A percentile compares a stretch with the other conserved stretches of the same genome.
Conservation (phyloP, 2,888 invertebrate species). For the Agrochola macilenta region DNA sequence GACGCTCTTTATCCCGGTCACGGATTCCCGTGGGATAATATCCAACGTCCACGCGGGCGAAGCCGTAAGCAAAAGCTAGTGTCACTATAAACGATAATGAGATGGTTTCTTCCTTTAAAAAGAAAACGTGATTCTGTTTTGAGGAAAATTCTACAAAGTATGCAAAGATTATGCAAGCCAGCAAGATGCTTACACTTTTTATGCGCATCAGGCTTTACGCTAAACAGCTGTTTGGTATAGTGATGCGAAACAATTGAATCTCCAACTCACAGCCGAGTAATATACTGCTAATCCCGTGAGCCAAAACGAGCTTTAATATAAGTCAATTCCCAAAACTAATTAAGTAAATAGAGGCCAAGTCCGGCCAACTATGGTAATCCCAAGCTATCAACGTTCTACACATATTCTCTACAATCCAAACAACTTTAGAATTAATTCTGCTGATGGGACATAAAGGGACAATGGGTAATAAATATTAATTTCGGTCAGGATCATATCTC, state of each 20-base stretch:
- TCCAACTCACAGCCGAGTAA: conserved; percentile 7
- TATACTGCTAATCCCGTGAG: conserved; percentile 31
- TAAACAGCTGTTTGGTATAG: background rate
- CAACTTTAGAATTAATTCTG: conserved; percentile 84
- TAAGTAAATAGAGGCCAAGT: conserved; percentile 71
- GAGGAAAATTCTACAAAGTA: background rate
- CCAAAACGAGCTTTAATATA: conserved; percentile 48
- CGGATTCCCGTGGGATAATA: background rate
- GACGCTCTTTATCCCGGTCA: background rate
- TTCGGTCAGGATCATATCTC: conserved; percentile 83
- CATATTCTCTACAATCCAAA: conserved; percentile 69
- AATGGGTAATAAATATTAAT: conserved; percentile 86
- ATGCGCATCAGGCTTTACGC: background rate
- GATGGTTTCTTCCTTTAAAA: background rate
- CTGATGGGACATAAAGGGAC: conserved; percentile 81
- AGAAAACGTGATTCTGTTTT: background rate
- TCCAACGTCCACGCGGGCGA: background rate
- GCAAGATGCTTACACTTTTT: background rate
- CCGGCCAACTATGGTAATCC: conserved; percentile 56
- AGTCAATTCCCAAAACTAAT: conserved; percentile 72
- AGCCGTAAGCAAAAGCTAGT: background rate
- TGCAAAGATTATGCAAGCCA: background rate
- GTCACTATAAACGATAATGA: background rate
- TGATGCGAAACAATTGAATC: background rate
- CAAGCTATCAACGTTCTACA: conserved; percentile 71